A percentile compares a stretch with the other conserved stretches of the same genome.
These are phyloP conservation scores for Nomada ferruginata DNA, from an alignment of 2,888 invertebrate species.

Conservation along the genomic window DNA sequence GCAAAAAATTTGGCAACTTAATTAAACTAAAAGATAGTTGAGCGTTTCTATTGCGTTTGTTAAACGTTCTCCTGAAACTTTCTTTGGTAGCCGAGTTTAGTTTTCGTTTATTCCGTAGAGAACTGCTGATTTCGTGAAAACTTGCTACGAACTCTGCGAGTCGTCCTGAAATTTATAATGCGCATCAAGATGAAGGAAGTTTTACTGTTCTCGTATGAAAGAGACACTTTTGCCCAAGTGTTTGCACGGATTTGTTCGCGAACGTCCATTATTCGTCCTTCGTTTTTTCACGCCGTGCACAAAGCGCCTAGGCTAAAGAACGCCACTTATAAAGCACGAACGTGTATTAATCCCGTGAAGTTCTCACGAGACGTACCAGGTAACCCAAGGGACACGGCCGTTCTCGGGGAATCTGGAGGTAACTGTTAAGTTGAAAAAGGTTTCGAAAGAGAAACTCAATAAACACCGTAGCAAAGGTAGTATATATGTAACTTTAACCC, in stretches of 20 bases:
- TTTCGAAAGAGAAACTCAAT: too few relatives aligned
- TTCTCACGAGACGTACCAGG: slow-evolving; percentile 13
- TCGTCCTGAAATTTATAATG: slow-evolving; percentile 16
- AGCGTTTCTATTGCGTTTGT: background rate
- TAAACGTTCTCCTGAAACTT: background rate
- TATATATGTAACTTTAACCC: too few relatives aligned
- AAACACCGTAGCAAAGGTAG: too few relatives aligned
- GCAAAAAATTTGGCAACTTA: background rate
- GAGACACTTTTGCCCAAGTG: slow-evolving; percentile 2
- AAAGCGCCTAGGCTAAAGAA: slow-evolving; percentile 8
- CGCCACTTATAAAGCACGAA: slow-evolving; percentile 67
- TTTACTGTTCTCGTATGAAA: slow-evolving; percentile 1
- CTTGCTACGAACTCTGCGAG: background rate
- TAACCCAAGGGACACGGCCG: slow-evolving; percentile 11
- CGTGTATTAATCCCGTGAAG: slow-evolving; percentile 67
- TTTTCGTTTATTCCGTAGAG: background rate
- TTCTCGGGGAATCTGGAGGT: background rate
- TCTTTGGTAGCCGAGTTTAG: background rate
- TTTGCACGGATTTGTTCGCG: slow-evolving; percentile 5
- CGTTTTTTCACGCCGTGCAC: background rate
- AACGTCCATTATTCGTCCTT: slow-evolving; percentile 1
- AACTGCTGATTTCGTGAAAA: slow-evolving; percentile 23
- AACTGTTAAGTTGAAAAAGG: too few relatives aligned
- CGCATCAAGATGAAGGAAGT: slow-evolving; percentile 1
- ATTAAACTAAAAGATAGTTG: background rate